These are phyloP conservation scores for Suricata suricatta DNA, from an alignment of 2,113 vertebrate species.

Conservation along the genomic window DNA sequence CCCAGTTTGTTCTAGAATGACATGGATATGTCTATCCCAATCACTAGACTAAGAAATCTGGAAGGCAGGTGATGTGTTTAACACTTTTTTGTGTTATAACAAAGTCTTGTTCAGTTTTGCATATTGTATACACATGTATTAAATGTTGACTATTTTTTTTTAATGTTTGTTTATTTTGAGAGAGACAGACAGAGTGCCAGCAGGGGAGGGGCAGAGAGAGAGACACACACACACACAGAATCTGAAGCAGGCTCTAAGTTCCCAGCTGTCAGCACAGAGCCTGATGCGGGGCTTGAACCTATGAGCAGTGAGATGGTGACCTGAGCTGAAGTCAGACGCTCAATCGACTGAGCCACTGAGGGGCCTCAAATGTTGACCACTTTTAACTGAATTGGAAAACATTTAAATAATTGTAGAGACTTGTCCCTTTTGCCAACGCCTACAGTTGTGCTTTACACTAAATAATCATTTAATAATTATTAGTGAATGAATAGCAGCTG, in stretches of 20 bases:
- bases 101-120: not conserved
- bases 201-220: too few relatives aligned
- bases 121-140: not conserved
- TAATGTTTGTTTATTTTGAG: too few relatives aligned
- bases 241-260: too few relatives aligned
- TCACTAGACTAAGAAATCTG: not conserved
- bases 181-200: too few relatives aligned
- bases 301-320: too few relatives aligned
- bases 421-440: not conserved
- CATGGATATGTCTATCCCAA: not conserved
- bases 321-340: too few relatives aligned
- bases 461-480: not conserved
- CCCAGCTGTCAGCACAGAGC: too few relatives aligned
- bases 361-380: not conserved
- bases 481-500: not conserved
- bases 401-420: not conserved
- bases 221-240: too few relatives aligned
- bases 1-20: not conserved
- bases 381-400: not conserved
- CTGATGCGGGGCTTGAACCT: too few relatives aligned
- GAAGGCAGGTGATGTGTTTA: not conserved
- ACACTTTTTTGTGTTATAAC: not conserved
- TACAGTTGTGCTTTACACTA: not conserved
- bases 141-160: not conserved
- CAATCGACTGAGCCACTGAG: too few relatives aligned